A percentile compares a stretch with the other conserved stretches of the same genome.
Evolutionary conservation across 2,797 vertebrate genomes (phyloP).

Genomic region (Arremon brunneinucha): DNA sequence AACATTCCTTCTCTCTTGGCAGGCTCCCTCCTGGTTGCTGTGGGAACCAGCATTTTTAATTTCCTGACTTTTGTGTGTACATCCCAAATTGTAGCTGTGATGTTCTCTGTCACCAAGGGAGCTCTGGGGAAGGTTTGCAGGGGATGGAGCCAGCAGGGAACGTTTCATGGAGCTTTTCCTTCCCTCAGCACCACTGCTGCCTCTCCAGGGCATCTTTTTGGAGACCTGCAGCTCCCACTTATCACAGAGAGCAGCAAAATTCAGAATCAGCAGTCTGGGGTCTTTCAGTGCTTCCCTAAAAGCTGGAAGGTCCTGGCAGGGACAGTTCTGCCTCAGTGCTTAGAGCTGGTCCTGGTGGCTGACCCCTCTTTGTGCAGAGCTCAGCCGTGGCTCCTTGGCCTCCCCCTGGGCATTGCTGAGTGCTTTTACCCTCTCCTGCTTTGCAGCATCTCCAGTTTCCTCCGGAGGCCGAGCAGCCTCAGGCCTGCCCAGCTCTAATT

Average conservation of each 20-base stretch:
- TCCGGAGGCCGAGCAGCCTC: background rate
- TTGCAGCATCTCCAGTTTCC: background rate
- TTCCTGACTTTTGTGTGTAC: conserved; percentile 38
- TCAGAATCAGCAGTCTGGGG: background rate
- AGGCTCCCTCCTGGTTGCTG: conserved; percentile 57
- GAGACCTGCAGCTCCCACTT: background rate
- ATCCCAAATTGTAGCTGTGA: conserved; percentile 22
- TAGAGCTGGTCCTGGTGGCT: background rate
- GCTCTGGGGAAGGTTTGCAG: background rate
- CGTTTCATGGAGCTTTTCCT: background rate
- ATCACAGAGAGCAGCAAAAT: background rate
- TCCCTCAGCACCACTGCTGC: background rate
- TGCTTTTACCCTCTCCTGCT: background rate
- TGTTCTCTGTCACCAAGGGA: conserved; percentile 4
- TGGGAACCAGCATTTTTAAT: conserved; percentile 57
- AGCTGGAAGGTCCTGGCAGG: background rate
- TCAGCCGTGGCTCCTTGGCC: background rate
- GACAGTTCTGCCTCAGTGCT: background rate
- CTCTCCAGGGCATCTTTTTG: background rate
- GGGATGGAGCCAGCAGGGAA: background rate
- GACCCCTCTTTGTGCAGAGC: background rate
- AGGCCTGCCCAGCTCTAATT: background rate
- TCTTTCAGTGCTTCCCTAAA: background rate
- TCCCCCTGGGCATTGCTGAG: background rate
- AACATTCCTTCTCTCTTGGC: conserved; percentile 41